Evolutionary conservation across 2,797 vertebrate genomes (phyloP).

Genomic region (Atherinosoma microstoma): DNA sequence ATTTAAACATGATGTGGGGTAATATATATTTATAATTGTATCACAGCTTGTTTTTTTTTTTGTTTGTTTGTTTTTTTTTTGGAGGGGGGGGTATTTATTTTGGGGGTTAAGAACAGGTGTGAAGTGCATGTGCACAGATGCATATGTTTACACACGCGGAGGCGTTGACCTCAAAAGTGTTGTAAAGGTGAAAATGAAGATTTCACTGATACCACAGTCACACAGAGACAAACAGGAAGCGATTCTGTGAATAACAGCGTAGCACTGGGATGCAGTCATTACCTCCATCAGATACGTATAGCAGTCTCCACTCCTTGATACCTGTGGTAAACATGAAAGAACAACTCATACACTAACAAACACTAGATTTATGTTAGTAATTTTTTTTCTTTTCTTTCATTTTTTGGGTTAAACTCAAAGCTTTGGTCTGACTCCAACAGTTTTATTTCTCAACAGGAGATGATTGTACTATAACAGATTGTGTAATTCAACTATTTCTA

Average conservation of each 20-base stretch:
- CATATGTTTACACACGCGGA: conserved; percentile 1
- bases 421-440: not conserved
- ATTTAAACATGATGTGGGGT: not conserved
- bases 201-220: conserved; percentile 59
- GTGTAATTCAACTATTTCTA: conserved; percentile 56
- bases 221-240: conserved; percentile 80
- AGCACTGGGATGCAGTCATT: conserved; percentile 19
- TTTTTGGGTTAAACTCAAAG: not conserved
- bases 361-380: not conserved
- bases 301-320: not conserved
- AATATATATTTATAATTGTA: not conserved
- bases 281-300: conserved; percentile 10
- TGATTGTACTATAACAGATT: conserved; percentile 44
- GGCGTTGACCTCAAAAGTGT: conserved; percentile 49
- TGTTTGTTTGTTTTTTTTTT: too few relatives aligned
- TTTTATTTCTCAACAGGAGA: conserved; percentile 58
- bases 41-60: too few relatives aligned
- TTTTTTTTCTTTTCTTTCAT: not conserved
- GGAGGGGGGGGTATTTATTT: conserved; percentile 6
- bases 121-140: conserved; percentile 19
- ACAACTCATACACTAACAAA: not conserved
- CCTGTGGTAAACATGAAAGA: conserved; percentile 7
- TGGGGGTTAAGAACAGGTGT: conserved; percentile 9
- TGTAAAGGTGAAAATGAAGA: conserved; percentile 58
- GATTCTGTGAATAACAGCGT: conserved; percentile 46